phyloP scores from a whole-genome alignment of 2,888 invertebrate genomes.

The Cryptus armator region DNA sequence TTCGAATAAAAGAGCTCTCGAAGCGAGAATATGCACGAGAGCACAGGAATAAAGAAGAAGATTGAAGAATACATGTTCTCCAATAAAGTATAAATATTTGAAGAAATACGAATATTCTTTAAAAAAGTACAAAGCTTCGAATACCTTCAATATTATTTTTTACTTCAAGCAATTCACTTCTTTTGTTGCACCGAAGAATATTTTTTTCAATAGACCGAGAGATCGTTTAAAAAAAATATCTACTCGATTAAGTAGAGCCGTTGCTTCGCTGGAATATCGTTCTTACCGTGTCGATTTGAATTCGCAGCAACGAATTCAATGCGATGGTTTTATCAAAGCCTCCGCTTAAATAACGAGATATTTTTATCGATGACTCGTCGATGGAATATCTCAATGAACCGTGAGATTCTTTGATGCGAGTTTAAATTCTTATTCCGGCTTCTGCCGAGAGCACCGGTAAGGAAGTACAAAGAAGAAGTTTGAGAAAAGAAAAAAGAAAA shows the following conservation, averaged over 20 bases:
- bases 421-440: constrained; percentile 68
- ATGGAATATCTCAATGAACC: constrained; percentile 29
- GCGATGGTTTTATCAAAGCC: not conserved
- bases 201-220: not conserved
- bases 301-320: not conserved
- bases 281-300: not conserved
- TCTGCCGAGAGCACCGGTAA: constrained; percentile 20
- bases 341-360: not conserved
- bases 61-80: not conserved
- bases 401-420: constrained; percentile 48
- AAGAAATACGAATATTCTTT: too few species aligned
- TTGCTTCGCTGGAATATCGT: not conserved
- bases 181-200: not conserved
- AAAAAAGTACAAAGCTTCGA: too few species aligned
- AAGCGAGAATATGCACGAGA: too few species aligned
- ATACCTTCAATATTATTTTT: too few species aligned
- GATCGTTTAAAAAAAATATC: not conserved
- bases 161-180: too few species aligned
- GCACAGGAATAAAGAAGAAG: too few species aligned
- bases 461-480: constrained; percentile 8
- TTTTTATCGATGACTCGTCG: constrained; percentile 2
- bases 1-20: not conserved
- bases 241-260: not conserved
- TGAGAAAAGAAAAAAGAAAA: constrained; percentile 23
- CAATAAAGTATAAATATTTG: too few species aligned